These are phyloP conservation scores for Percina caprodes DNA, from an alignment of 2,113 vertebrate genomes.

Conservation along the genomic window DNA sequence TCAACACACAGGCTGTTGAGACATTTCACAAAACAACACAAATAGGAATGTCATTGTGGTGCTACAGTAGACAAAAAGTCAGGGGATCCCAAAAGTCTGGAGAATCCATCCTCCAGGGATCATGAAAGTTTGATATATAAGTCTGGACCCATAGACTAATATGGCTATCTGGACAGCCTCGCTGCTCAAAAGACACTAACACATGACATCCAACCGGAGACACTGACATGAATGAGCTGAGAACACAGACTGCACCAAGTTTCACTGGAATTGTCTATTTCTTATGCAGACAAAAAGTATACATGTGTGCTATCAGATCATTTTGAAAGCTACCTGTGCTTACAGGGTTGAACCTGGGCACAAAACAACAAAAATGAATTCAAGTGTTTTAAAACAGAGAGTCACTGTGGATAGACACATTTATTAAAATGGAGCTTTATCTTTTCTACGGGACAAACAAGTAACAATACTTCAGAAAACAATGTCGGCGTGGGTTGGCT, in stretches of 20 bases:
- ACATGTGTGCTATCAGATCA: background rate
- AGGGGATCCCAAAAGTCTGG: background rate
- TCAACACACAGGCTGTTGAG: too few species aligned
- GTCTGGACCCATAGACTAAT: background rate
- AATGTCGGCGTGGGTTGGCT: conserved; percentile 7
- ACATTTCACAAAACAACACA: too few species aligned
- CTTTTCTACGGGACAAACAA: background rate
- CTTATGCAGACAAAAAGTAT: background rate
- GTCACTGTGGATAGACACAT: background rate
- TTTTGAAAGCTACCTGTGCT: background rate
- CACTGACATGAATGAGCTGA: background rate
- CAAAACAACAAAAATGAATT: background rate
- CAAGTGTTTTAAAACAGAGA: background rate
- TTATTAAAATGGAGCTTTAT: conserved; percentile 8
- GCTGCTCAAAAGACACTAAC: background rate
- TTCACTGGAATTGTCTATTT: background rate
- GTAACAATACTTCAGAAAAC: conserved; percentile 30
- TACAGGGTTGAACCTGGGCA: conserved; percentile 18
- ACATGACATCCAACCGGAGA: background rate
- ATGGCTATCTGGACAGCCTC: background rate
- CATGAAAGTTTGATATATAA: background rate
- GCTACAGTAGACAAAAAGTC: too few species aligned
- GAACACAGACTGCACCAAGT: background rate
- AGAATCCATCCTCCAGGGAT: background rate
- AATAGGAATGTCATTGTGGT: too few species aligned